Conservation (phyloP, 2,113 vertebrate genomes). For the Cephalopterus ornatus region DNA sequence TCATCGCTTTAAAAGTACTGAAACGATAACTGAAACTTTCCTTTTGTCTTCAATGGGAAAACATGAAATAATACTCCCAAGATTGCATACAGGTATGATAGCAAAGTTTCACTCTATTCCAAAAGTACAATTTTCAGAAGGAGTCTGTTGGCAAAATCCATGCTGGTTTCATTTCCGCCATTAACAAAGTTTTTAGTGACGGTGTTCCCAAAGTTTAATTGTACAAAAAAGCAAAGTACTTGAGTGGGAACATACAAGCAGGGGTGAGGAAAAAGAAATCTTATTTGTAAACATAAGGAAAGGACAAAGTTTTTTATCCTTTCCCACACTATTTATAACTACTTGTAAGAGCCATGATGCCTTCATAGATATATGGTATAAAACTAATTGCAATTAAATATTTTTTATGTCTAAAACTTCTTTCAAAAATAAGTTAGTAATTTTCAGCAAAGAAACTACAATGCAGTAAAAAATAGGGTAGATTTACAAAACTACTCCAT, state of each 20-base stretch:
- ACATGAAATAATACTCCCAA: neutral
- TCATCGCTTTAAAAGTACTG: neutral
- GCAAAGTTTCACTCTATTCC: neutral
- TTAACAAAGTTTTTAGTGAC: neutral
- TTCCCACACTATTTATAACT: neutral
- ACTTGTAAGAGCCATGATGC: neutral
- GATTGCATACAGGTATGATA: neutral
- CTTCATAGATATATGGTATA: neutral
- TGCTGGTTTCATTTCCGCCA: neutral
- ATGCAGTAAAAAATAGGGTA: neutral
- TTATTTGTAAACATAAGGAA: neutral
- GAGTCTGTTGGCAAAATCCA: neutral
- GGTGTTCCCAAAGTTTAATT: neutral
- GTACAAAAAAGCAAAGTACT: neutral
- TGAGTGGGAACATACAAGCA: neutral
- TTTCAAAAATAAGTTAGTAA: neutral
- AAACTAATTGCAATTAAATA: neutral
- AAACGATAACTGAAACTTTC: neutral
- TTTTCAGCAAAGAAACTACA: neutral
- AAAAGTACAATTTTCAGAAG: neutral
- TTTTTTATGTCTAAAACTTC: neutral
- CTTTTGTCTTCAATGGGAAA: neutral
- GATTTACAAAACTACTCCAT: neutral
- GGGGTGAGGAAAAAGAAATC: accelerated
- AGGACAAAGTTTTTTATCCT: neutral